Base-by-base conservation (phyloP, 30 jellyfish, hydroid and myxozoan species). In the Aurelia aurita region DNA sequence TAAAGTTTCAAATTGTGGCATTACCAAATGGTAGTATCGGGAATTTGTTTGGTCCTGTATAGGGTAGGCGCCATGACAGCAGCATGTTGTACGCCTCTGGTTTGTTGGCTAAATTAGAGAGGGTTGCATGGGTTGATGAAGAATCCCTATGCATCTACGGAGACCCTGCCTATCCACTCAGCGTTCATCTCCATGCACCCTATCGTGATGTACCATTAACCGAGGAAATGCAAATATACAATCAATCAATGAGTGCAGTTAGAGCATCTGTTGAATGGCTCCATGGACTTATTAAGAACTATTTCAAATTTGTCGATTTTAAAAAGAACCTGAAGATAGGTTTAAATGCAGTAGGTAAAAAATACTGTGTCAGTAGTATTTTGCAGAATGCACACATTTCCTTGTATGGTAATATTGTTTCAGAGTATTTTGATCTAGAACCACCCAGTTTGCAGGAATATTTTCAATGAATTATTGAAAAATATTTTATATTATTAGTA, bases 221-320 rank as follows among this genome's bases (percentile, higher is more conserved):
- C n/a, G 46, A 79, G 14, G 57, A 44, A 18, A 85, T 70, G 85
- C 26, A 81, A 53, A 43, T 22, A 5, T 81, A 15, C 31, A 81
- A 81, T 67, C 27, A 23, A 44, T 5, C 80, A 21, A 63, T 81
- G 90, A 81, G 91, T 43, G 45, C 35, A 44, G 91, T 81, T 21
- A 67, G 91, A 46, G 87, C 55, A 4, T 21, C 76, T 19, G 87
- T 75, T 11, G 95, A 85, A 32, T 85, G 95, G 95, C 54, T 77
- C 3, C 64, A 77, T 49, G 96, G 89, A 67, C 80, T 51, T 22
- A 69, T 58, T 18, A 46, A 29, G 22, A 55, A 80, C 67, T 89
- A 69, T 62, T 89, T 89, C 26, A 45, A 46, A 51, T 70, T 71
- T 51, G 26, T 69, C 6, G 97, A 89, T 58, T 89, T 89, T 39